Base-by-base conservation (phyloP, 1,140 invertebrate species). In the Neodiprion fabricii region DNA sequence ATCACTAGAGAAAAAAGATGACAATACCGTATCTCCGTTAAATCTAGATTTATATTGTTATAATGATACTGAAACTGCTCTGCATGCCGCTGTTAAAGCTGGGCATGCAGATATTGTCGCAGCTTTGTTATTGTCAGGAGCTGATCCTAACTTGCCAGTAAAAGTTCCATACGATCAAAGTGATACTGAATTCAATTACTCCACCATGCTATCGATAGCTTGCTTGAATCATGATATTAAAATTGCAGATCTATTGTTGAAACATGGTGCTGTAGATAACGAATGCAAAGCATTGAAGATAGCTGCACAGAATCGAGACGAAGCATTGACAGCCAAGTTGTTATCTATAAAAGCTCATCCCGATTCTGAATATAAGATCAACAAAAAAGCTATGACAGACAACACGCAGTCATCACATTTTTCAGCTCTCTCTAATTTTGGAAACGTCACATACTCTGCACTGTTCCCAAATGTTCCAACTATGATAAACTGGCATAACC, bases 401-500 rank as follows among this genome's bases (percentile, higher is more conserved):
- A 90, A 90, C 76, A 91, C 92, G 75, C 89, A 85, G 79, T 88
- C 85, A 4, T 80, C 89, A 0, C 90, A 91, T 67, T 91, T 91
- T 75, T 88, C 88, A 9, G 88, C 89, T 4, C 79, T 91, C 12
- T 89, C 91, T 5, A 91, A 89, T 10, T 91, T 92, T 69, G 90
- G 92, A 1, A 91, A 92, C 76, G 90, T 95, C 49, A 94, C 94
- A 1, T 95, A 95, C 84, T 93, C 93, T 77, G 91, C 94, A 8
- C 91, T 97, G 74, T 96, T 96, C 83, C 97, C 97, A 8, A 94
- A 94, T 71, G 92, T 91, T 61, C 91, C 97, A 0, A 96, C 97
- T 0, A 97, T 97, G 91, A 92, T 99, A 5, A 96, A 98, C 86
- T 99, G 98, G 98, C 95, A 99, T 78, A 92, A 95, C 79, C 93